Evolutionary conservation across 1,140 invertebrate species (phyloP).

Genomic region (Palaemon carinicauda): DNA sequence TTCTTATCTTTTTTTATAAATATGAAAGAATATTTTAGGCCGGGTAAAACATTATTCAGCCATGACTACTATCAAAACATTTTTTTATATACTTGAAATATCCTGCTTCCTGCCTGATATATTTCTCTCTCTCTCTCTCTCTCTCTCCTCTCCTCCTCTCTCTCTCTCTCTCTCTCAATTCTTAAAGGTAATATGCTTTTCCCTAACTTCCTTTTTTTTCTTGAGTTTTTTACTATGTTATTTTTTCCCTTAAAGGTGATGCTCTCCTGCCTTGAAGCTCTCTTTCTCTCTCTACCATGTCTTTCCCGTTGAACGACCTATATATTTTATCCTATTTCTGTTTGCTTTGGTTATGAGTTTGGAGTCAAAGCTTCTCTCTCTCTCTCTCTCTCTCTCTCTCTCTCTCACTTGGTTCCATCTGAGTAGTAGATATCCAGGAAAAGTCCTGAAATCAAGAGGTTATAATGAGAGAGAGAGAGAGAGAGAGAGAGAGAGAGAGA

Average conservation of each 20-base stretch:
- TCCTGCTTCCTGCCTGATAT: not conserved
- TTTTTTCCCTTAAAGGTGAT: not conserved
- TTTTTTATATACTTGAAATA: not conserved
- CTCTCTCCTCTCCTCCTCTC: not conserved
- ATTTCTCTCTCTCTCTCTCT: not conserved
- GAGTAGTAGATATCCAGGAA: no score
- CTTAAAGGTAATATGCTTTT: not conserved
- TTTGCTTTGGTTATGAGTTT: not conserved
- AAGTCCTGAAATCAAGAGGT: no score
- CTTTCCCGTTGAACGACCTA: not conserved
- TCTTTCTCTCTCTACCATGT: not conserved
- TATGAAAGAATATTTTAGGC: not conserved
- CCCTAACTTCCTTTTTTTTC: not conserved
- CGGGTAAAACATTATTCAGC: not conserved
- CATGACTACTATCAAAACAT: not conserved
- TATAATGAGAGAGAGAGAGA: not conserved
- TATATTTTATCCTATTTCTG: not conserved
- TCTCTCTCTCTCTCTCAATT: not conserved
- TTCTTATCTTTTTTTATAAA: not conserved
- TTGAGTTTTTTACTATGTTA: not conserved
- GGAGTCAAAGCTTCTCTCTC: not conserved
- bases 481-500: constrained; percentile 14
- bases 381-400: not conserved
- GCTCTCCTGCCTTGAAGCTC: not conserved
- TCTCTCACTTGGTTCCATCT: no score